Percentiles rank a stretch among this genome's conserved stretches.
Conservation (phyloP, 2,113 vertebrate species). For the Bucco capensis region DNA sequence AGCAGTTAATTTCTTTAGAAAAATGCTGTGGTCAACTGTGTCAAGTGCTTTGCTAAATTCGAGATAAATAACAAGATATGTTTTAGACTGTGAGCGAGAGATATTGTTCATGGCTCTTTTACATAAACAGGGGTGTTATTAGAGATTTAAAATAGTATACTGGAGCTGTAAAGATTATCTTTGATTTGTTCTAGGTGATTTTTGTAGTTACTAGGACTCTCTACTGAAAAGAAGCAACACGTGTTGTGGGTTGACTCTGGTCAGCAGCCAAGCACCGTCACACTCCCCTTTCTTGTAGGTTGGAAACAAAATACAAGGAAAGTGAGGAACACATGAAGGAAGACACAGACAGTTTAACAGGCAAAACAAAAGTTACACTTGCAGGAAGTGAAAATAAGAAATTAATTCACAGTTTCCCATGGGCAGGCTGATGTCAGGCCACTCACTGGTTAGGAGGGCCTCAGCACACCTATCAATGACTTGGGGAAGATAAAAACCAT, state of each 20-base stretch:
- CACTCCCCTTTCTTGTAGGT: background rate
- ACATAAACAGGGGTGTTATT: background rate
- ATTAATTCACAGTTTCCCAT: fast-evolving
- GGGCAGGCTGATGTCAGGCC: background rate
- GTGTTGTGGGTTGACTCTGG: background rate
- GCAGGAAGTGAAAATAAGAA: background rate
- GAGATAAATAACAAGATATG: no score
- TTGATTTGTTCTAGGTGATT: background rate
- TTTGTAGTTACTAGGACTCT: background rate
- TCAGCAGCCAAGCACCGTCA: background rate
- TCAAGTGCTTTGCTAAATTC: no score
- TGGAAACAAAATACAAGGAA: background rate
- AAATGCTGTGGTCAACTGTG: no score
- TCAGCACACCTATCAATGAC: fast-evolving
- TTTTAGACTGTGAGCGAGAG: background rate
- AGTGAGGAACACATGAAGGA: background rate
- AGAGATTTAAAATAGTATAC: background rate
- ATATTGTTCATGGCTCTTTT: background rate
- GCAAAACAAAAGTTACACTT: background rate
- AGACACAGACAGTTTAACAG: background rate
- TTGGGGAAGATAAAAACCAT: background rate
- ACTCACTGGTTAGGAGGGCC: background rate
- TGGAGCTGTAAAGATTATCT: background rate
- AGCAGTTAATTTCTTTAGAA: no score
- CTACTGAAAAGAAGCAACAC: background rate